Evolutionary conservation across 2,888 invertebrate species (phyloP).

Genomic region (Pharmacophagus antenor): DNA sequence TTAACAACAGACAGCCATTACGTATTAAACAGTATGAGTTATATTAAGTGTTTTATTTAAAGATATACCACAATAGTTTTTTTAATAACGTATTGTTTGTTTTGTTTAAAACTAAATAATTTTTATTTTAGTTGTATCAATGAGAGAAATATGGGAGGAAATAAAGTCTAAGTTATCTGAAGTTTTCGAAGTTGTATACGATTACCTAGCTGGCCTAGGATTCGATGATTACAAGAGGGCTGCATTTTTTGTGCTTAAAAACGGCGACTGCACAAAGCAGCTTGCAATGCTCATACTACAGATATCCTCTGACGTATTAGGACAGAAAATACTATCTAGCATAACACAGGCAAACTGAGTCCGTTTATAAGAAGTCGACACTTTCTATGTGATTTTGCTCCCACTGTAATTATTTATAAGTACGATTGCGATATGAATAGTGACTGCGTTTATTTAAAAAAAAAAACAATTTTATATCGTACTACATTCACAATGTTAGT

Average conservation of each 20-base stretch:
- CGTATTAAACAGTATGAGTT: no score
- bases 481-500: no score
- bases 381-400: neutral
- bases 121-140: slow-evolving; percentile 53
- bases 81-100: no score
- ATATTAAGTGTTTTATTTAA: no score
- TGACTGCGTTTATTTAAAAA: no score
- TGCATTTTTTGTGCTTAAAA: slow-evolving; percentile 48
- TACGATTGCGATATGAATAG: neutral
- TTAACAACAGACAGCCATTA: no score
- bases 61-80: no score
- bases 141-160: slow-evolving; percentile 67
- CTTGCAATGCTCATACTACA: slow-evolving; percentile 60
- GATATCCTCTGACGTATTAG: slow-evolving; percentile 53
- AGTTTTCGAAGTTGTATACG: slow-evolving; percentile 66
- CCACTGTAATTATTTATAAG: neutral
- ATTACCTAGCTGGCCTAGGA: slow-evolving; percentile 65
- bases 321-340: slow-evolving; percentile 62
- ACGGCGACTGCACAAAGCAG: slow-evolving; percentile 44
- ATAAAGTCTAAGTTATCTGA: slow-evolving; percentile 56
- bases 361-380: neutral
- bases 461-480: no score
- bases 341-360: slow-evolving; percentile 38
- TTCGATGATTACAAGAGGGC: slow-evolving; percentile 61
- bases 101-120: neutral